Evolutionary conservation across 2,113 vertebrate species (phyloP), one percentile per base, ranked within the genome.

Genomic region (Neotragus moschatus): DNA sequence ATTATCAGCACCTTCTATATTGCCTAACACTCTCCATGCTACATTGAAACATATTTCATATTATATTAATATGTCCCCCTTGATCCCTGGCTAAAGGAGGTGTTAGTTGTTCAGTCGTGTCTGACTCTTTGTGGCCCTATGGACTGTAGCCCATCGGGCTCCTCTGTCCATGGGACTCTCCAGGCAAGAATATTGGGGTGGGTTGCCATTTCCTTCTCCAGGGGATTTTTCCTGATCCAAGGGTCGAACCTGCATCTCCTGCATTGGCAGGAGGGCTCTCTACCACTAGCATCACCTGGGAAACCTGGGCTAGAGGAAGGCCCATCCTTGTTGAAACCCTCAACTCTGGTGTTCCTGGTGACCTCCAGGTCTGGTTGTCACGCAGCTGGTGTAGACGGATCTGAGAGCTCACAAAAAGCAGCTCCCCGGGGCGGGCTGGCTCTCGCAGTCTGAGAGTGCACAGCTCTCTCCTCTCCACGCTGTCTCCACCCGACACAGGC

Each of bases 391-490:
- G 5, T 36, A 55, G 55, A 94, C 7, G 53, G 6, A 2, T 5
- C n/a, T n/a, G n/a, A n/a, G n/a, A 1, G 47, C 4, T 77, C 47
- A 56, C 5, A 21, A 11, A 49, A 51, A 8, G 10, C 1, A 49
- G 36, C 25, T 51, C 26, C 33, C 17, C 25, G 2, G 11, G 93
- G 7, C 8, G 3, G 43, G 36, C 39, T 7, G 2, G 2, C 51
- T 75, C 26, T 5, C 19, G 2, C 7, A 6, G 5, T 6, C 11
- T 47, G 47, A 36, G 33, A 26, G 6, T 5, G 33, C 30, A 10
- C 5, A 1, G 2, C 28, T 2, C 23, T 26, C 21, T 16, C 7
- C 39, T 0, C 16, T 82, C 6, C 1, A 3, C 2, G 0, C 56
- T 30, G 5, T 85, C 93, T 3, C 3, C 1, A 26, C 30, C 73